Percentiles rank a stretch among this genome's conserved stretches.
Conservation (phyloP, 1,140 invertebrate species). For the Drosophila bifasciata region DNA sequence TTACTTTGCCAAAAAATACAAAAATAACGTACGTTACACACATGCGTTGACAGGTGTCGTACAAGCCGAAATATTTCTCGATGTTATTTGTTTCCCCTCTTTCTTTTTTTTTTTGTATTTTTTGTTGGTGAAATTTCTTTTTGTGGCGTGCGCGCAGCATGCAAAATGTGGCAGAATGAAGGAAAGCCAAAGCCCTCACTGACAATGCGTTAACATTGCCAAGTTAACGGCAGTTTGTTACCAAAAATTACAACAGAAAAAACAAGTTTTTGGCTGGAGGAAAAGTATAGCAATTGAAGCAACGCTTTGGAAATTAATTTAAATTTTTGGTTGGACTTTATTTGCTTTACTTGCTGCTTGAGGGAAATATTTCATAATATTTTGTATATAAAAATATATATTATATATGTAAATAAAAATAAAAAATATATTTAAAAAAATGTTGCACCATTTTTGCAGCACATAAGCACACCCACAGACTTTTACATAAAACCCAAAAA, state of each 20-base stretch:
- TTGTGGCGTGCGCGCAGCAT: conserved; percentile 67
- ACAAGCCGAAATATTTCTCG: conserved; percentile 32
- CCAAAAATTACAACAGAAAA: conserved; percentile 34
- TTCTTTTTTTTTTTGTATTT: conserved; percentile 32
- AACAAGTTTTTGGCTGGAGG: neutral
- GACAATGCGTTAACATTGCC: conserved; percentile 61
- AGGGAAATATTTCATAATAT: no score
- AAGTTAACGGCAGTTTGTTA: conserved; percentile 52
- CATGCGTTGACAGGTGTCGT: conserved; percentile 60
- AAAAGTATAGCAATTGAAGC: neutral
- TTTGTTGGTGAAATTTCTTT: conserved; percentile 68
- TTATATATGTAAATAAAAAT: no score
- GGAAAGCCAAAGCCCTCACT: conserved; percentile 41
- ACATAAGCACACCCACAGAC: conserved; percentile 35
- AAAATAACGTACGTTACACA: conserved; percentile 3
- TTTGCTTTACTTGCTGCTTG: neutral
- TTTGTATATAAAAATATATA: no score
- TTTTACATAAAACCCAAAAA: conserved; percentile 30
- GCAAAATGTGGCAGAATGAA: conserved; percentile 68
- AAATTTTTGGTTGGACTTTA: neutral
- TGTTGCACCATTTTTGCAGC: conserved; percentile 1
- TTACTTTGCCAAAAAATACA: conserved; percentile 73
- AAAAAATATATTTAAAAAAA: no score
- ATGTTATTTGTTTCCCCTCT: conserved; percentile 9
- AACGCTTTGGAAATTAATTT: conserved; percentile 9